Base-by-base conservation (phyloP, 2,797 vertebrate genomes). In the Sebastes nivosus region DNA sequence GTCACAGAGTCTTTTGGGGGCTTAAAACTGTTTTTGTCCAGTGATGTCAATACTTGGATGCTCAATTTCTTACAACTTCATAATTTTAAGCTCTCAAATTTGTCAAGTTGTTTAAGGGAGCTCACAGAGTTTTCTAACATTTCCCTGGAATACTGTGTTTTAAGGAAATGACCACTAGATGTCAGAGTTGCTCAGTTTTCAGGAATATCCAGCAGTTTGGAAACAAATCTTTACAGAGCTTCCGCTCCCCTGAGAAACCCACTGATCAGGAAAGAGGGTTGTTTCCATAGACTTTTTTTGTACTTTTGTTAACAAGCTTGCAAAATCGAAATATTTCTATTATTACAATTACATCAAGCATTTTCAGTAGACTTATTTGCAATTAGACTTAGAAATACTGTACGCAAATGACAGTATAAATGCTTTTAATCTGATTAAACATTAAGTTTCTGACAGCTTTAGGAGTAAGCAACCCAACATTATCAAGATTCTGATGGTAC, bases 111-210 rank as follows among this genome's bases (percentile, higher is more conserved):
- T 72, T 25, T 22, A 30, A 57, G 1, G 24, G 18, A 22, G 16
- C 11, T 29, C 12, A 18, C 1, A 16, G 7, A n/a, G 20, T 68
- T 63, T 57, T 65, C 0, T 2, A 1, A 25, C 5, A 20, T 63
- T 63, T 64, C 24, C 1, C 50, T 18, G 11, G 5, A 12, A 13
- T 20, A 5, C 7, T 94, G 93, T 84, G 78, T 66, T 92, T 89
- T 77, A n/a, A 6, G 1, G 0, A 57, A 72, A 70, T 36, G 3
- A 50, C 94, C 96, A 95, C 95, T 92, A 95, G 95, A 92, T 95
- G 96, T 89, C 95, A 94, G 3, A 54, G 87, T 95, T 94, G 95
- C 72, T 87, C 89, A 78, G 60, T 90, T 93, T 93, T 92, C 30
- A 52, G 14, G 12, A 36, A 54, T 18, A 6, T 74, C 54, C 11